A percentile compares a stretch with the other conserved stretches of the same genome.
These are phyloP conservation scores for Cosmia pyralina DNA, from an alignment of 2,888 invertebrate species.

Conservation along the genomic window DNA sequence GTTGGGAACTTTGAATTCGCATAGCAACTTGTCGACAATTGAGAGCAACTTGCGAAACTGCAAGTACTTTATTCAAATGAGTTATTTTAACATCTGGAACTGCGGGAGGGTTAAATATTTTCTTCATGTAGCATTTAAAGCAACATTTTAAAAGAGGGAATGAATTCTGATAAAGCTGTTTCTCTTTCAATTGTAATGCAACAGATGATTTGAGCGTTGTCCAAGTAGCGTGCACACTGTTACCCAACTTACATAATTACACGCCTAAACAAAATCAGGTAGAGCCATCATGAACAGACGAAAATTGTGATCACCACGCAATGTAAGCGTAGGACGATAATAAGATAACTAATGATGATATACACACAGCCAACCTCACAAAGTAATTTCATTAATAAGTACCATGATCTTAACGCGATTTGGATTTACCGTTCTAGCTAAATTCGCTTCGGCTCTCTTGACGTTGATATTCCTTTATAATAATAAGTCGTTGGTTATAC, in stretches of 20 bases:
- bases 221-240: conserved; percentile 66
- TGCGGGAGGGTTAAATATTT: conserved; percentile 37
- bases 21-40: conserved; percentile 50
- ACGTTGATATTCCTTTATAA: conserved; percentile 43
- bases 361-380: conserved; percentile 62
- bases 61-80: conserved; percentile 53
- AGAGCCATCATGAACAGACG: conserved; percentile 79
- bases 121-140: conserved; percentile 9
- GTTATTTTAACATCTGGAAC: conserved; percentile 45
- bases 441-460: conserved; percentile 37
- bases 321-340: conserved; percentile 83
- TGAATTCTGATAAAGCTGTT: neutral
- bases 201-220: conserved; percentile 21
- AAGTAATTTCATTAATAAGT: conserved; percentile 58
- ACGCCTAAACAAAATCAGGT: conserved; percentile 78
- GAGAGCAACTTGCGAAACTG: conserved; percentile 36
- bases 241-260: conserved; percentile 75
- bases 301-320: conserved; percentile 86
- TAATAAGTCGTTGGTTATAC: conserved; percentile 66
- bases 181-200: conserved; percentile 12
- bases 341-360: conserved; percentile 78
- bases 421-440: conserved; percentile 49
- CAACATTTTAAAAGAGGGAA: neutral
- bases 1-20: conserved; percentile 50
- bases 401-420: conserved; percentile 53